Percentiles rank a stretch among this genome's conserved stretches.
These are phyloP conservation scores for Sphecodes monilicornis DNA, from an alignment of 2,888 invertebrate species.

Conservation along the genomic window DNA sequence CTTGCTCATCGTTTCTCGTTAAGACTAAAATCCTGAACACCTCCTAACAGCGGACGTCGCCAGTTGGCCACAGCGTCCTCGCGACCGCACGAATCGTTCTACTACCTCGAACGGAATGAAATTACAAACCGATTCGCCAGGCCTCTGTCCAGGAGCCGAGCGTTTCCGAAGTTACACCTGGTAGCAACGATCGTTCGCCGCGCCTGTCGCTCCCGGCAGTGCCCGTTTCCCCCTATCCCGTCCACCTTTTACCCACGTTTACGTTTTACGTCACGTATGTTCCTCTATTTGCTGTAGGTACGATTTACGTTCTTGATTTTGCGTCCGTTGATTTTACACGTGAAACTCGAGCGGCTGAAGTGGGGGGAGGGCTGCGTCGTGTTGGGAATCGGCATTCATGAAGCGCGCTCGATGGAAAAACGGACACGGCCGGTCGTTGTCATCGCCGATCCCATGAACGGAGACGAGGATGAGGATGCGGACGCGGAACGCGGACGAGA, in stretches of 20 bases:
- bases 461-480: background rate
- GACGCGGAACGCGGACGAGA: background rate
- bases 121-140: slow-evolving; percentile 81
- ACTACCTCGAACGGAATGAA: slow-evolving; percentile 74
- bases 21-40: background rate
- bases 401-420: slow-evolving; percentile 46
- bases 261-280: slow-evolving; percentile 40
- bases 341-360: slow-evolving; percentile 13
- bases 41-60: background rate
- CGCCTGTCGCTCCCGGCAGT: slow-evolving; percentile 13
- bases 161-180: slow-evolving; percentile 64
- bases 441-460: background rate
- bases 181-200: slow-evolving; percentile 42
- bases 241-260: slow-evolving; percentile 37
- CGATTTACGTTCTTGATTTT: slow-evolving; percentile 57
- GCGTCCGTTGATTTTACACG: slow-evolving; percentile 39
- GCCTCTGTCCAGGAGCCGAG: slow-evolving; percentile 42
- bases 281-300: slow-evolving; percentile 53
- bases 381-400: slow-evolving; percentile 44
- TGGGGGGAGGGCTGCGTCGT: too few relatives aligned
- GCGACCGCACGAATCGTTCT: slow-evolving; percentile 23
- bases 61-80: slow-evolving; percentile 31
- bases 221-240: slow-evolving; percentile 14
- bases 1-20: background rate
- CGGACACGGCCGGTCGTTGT: slow-evolving; percentile 24